Evolutionary conservation across 1,140 invertebrate species (phyloP), one percentile per base, ranked within the genome.

Genomic region (Tetragnatha versicolor): DNA sequence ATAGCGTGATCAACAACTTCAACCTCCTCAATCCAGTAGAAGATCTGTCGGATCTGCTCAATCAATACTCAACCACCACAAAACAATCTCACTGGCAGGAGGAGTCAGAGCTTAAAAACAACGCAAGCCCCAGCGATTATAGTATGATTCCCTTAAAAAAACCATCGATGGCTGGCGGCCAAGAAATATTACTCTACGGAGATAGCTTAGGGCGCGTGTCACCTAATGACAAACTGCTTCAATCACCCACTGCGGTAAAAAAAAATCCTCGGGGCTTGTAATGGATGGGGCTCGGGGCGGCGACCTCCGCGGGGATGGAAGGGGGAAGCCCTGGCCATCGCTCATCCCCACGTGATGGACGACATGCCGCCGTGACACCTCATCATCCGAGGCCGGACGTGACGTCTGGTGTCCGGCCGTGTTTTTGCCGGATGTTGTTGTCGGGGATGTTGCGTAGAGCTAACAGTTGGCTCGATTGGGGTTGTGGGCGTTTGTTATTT

Each of bases 221-320:
- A 53, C 14, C 66, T 69, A 69, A 69, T 69, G 66, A 69, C 66
- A 69, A 69, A 69, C 66, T 53, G 22, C 66, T 53, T 69, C 66
- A 69, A 69, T 69, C 66, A 69, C 20, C 66, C 29, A 47, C 66
- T 49, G 31, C 66, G 53, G 33, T n/a, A n/a, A n/a, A n/a, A 25
- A 55, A 29, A 55, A 55, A 42, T 42, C 7, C 17, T 10, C 0
- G 39, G 39, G 39, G 39, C 33, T 42, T 31, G 49, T 69, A 47
- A 69, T 69, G 31, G 66, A 69, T 69, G 49, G 66, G 37, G 35
- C 20, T 22, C 7, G 29, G 49, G 66, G 27, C 31, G 17, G 17
- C 66, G 47, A 69, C 66, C 66, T 69, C 66, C n/a, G 12, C 12
- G 25, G 66, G 66, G 66, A 12, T 53, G 42, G 66, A 69, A 69